Percentiles rank a stretch among this genome's conserved stretches.
Evolutionary conservation across 2,797 vertebrate species (phyloP).

Genomic region (Buphagus erythrorhynchus): DNA sequence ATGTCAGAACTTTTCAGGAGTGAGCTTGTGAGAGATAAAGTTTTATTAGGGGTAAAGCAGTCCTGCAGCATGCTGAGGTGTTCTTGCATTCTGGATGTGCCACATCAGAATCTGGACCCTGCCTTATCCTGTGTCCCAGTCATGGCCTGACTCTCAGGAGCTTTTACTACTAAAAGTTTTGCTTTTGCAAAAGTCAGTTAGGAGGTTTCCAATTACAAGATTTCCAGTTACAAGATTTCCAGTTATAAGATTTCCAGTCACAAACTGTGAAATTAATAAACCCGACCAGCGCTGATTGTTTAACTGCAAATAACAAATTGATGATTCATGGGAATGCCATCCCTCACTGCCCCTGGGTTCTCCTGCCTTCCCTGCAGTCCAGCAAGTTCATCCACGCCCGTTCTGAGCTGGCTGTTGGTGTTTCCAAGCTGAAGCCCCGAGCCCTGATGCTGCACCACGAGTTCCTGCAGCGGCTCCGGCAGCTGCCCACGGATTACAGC

Average conservation of each 20-base stretch:
- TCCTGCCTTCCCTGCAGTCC: slow-evolving; percentile 70
- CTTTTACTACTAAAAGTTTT: not conserved
- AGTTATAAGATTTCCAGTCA: not conserved
- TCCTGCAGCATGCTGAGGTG: not conserved
- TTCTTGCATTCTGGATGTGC: not conserved
- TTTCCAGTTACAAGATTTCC: not conserved
- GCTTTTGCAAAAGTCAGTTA: not conserved
- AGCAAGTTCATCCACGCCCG: slow-evolving; percentile 84
- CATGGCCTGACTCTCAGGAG: not conserved
- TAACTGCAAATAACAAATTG: not conserved
- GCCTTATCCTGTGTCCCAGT: not conserved
- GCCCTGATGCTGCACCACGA: slow-evolving; percentile 88
- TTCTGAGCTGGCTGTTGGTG: slow-evolving; percentile 83
- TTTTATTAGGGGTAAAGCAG: not conserved
- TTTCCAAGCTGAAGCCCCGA: slow-evolving; percentile 84
- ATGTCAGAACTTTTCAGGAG: not conserved
- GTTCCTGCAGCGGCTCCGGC: slow-evolving; percentile 84
- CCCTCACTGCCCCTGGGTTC: not conserved
- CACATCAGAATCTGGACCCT: not conserved
- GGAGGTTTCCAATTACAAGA: not conserved
- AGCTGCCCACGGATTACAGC: slow-evolving; percentile 83
- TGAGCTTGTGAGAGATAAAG: not conserved
- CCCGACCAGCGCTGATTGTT: rapidly evolving
- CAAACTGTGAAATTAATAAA: not conserved
- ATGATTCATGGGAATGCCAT: rapidly evolving